Percentiles rank a stretch among this genome's conserved stretches.
Evolutionary conservation across 1,140 invertebrate genomes (phyloP).

Genomic region (Drosophila mojavensis): DNA sequence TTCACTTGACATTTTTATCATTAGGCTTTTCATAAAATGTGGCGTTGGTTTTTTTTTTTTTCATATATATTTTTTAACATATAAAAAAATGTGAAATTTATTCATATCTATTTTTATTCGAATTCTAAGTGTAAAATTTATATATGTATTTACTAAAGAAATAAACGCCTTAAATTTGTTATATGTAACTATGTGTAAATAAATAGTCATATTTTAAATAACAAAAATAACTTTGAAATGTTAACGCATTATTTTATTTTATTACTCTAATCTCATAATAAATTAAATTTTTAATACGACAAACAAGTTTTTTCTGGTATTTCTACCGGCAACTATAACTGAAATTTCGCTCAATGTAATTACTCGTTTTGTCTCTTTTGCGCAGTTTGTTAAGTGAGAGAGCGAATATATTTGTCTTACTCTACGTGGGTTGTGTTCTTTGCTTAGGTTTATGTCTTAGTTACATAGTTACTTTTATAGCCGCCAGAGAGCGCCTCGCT

Average conservation of each 20-base stretch:
- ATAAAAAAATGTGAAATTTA: slow-evolving; percentile 13
- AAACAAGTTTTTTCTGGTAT: not conserved
- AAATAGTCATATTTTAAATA: slow-evolving; percentile 69
- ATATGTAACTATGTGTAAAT: slow-evolving; percentile 73
- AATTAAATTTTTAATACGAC: not conserved
- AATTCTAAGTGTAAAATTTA: slow-evolving; percentile 45
- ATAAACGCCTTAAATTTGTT: slow-evolving; percentile 65
- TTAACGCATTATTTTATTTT: not conserved
- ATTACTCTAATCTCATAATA: not conserved
- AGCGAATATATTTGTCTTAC: not conserved
- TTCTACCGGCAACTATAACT: no score
- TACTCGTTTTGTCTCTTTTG: not conserved
- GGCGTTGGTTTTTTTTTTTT: slow-evolving; percentile 32
- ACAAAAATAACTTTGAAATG: not conserved
- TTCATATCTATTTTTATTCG: slow-evolving; percentile 34
- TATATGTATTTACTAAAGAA: slow-evolving; percentile 52
- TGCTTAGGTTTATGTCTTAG: not conserved
- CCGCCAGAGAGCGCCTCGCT: not conserved
- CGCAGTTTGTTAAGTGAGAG: not conserved
- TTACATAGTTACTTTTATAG: not conserved
- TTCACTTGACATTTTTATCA: slow-evolving; percentile 31
- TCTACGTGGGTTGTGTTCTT: slow-evolving; percentile 3
- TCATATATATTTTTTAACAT: slow-evolving; percentile 25
- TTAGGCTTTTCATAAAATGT: slow-evolving; percentile 39
- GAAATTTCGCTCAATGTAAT: slow-evolving; percentile 12